Conservation (phyloP, 2,888 invertebrate species). For the Protonemura montana region DNA sequence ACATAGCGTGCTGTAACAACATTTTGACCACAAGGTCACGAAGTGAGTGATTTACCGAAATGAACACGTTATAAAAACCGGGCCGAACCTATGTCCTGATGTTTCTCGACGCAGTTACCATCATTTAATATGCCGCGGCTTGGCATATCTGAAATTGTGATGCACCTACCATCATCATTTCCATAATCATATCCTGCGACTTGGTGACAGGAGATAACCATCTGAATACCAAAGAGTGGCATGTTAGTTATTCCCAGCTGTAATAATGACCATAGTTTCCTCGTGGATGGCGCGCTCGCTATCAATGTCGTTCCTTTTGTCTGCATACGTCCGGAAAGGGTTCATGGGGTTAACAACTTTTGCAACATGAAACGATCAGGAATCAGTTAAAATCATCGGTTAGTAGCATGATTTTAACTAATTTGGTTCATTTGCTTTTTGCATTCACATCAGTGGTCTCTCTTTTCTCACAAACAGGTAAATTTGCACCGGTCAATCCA, state of each 20-base stretch:
- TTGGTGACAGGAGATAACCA: not conserved
- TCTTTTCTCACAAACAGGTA: no score
- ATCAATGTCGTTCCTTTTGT: no score
- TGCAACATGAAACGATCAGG: no score
- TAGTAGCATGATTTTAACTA: no score
- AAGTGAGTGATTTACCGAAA: not conserved
- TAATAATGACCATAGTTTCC: not conserved
- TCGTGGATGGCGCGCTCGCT: no score
- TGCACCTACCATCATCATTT: conserved; percentile 2
- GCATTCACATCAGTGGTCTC: no score
- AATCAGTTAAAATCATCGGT: no score
- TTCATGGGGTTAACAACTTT: no score
- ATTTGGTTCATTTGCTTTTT: no score
- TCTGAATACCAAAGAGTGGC: not conserved
- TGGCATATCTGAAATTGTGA: not conserved
- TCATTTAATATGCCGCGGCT: not conserved
- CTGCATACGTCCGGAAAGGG: no score
- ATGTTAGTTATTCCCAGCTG: not conserved
- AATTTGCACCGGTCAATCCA: no score
- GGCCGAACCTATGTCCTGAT: not conserved
- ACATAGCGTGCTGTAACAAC: not conserved
- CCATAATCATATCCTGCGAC: not conserved
- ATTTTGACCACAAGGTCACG: not conserved
- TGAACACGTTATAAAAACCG: not conserved
- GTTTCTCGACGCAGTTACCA: not conserved